A percentile compares a stretch with the other conserved stretches of the same genome.
phyloP scores from a whole-genome alignment of 2,888 invertebrate genomes.

The Malthinus flaveolus region DNA sequence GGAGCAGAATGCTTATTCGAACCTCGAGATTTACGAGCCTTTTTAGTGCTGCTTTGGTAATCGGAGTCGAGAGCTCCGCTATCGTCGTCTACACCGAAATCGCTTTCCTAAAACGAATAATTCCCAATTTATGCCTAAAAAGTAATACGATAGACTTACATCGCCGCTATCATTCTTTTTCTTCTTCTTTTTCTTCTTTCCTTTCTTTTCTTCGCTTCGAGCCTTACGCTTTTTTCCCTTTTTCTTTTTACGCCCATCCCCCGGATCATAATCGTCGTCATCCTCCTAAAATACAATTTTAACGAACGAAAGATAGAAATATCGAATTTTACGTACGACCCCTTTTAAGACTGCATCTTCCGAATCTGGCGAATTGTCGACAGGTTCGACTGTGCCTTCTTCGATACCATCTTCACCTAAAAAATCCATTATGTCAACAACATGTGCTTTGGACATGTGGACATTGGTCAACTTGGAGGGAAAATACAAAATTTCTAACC shows the following conservation, averaged over 20 bases:
- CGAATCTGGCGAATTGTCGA: conserved; percentile 75
- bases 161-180: conserved; percentile 91
- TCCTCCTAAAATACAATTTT: conserved; percentile 61
- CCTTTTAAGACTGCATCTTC: conserved; percentile 70
- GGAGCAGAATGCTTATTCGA: conserved; percentile 53
- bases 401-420: conserved; percentile 69
- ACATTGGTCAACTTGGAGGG: conserved; percentile 50
- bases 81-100: conserved; percentile 67
- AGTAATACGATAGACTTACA: conserved; percentile 46
- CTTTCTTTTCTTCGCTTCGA: conserved; percentile 87
- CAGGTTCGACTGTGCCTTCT: conserved; percentile 65
- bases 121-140: neutral
- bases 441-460: conserved; percentile 47
- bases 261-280: conserved; percentile 86
- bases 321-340: conserved; percentile 48
- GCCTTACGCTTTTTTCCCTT: conserved; percentile 94
- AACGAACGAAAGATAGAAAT: neutral
- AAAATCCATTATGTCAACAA: conserved; percentile 35
- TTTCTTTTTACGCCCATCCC: conserved; percentile 84
- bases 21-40: conserved; percentile 63
- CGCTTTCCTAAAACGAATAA: conserved; percentile 66
- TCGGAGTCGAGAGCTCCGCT: conserved; percentile 77
- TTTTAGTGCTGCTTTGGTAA: conserved; percentile 69
- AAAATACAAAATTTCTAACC: conserved; percentile 52
- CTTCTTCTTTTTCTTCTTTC: conserved; percentile 93